These are phyloP conservation scores for Rhinogobius similis DNA, from an alignment of 2,113 vertebrate genomes.

Conservation along the genomic window DNA sequence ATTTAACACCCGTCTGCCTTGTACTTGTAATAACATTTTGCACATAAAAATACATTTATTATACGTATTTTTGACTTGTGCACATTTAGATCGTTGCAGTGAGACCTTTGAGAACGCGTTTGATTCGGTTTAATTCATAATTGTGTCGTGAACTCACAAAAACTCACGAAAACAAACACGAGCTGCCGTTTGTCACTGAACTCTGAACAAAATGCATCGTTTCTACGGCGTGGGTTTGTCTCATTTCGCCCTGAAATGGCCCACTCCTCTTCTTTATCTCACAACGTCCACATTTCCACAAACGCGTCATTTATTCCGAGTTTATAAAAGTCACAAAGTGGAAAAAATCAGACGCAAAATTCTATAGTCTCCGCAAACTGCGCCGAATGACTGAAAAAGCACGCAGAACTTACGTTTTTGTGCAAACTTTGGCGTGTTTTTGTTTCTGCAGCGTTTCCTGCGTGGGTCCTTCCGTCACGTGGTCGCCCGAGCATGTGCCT, in stretches of 20 bases:
- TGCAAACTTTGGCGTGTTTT: neutral
- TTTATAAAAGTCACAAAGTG: neutral
- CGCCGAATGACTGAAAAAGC: neutral
- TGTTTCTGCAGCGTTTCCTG: neutral
- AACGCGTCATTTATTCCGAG: neutral
- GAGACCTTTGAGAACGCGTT: neutral
- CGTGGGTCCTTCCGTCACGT: constrained; percentile 1
- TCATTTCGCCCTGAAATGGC: too few species aligned
- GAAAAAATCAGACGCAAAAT: too few species aligned
- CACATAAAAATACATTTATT: too few species aligned
- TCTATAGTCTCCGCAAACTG: neutral
- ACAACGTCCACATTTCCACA: neutral
- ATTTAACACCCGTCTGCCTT: too few species aligned
- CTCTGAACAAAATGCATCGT: too few species aligned
- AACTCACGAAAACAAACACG: too few species aligned
- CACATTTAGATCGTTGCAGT: too few species aligned
- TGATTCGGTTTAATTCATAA: neutral
- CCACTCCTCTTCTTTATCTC: neutral
- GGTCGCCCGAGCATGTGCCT: neutral
- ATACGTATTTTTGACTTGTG: too few species aligned
- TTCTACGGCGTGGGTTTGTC: too few species aligned
- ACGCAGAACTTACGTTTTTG: neutral
- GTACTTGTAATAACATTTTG: too few species aligned
- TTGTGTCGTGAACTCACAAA: too few species aligned
- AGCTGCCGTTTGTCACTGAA: too few species aligned